phyloP scores from a whole-genome alignment of 2,113 vertebrate species.

The Colistium nudipinnis region DNA sequence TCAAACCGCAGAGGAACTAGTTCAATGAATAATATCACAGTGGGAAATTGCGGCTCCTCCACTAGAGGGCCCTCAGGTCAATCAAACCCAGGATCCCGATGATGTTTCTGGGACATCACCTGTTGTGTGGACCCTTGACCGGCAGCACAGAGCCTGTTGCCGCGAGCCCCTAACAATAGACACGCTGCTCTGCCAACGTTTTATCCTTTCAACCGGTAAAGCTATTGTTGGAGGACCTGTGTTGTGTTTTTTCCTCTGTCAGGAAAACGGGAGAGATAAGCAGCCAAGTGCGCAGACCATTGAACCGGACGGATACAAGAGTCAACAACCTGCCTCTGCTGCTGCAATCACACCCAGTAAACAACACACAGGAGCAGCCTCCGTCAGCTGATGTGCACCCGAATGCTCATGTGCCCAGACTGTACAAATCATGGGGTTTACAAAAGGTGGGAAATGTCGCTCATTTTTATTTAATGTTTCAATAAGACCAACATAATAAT shows the following conservation, averaged over 20 bases:
- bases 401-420: no score
- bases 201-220: slow-evolving; percentile 1
- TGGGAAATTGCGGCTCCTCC: slow-evolving; percentile 5
- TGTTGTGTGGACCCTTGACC: not conserved
- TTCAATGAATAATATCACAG: slow-evolving; percentile 2
- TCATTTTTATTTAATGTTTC: no score
- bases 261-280: slow-evolving; percentile 25
- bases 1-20: not conserved
- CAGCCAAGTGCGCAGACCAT: slow-evolving; percentile 2
- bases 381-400: no score
- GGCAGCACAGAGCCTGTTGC: slow-evolving; percentile 32
- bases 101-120: not conserved
- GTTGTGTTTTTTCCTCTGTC: slow-evolving; percentile 53
- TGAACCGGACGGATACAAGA: not conserved
- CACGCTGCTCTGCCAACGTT: not conserved
- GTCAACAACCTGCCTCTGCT: no score
- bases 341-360: no score
- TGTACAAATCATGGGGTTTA: no score
- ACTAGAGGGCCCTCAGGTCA: slow-evolving; percentile 50
- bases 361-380: not conserved
- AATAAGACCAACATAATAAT: no score
- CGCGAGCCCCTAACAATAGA: slow-evolving; percentile 48
- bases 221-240: slow-evolving; percentile 35
- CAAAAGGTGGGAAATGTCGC: no score
- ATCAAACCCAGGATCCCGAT: not conserved